Base-by-base conservation (phyloP, 1,140 invertebrate genomes). In the Cyclargus thomasi region DNA sequence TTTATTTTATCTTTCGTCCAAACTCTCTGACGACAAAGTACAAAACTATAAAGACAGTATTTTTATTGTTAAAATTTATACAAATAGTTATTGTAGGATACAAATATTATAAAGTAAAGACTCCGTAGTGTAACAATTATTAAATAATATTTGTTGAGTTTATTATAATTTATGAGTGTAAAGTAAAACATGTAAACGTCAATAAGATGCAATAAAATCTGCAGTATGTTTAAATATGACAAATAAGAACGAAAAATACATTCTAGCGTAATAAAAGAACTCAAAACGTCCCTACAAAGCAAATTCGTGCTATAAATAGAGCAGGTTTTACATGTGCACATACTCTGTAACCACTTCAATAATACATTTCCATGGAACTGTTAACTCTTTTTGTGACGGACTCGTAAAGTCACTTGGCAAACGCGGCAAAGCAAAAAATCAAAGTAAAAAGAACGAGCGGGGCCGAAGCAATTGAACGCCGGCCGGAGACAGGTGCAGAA, bases 1-100 rank as follows among this genome's bases (percentile, higher is more conserved):
- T 74, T 75, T 77, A 72, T 68, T 67, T 69, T 64, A 57, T 59
- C 18, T 59, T 57, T 59, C 21, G 55, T 59, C 3, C 39, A 47
- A 47, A 47, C 6, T 47, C 39, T 7, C 10, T 47, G 10, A 47
- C 39, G 39, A 47, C 39, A 16, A 47, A 47, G 39, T 47, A 11
- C 39, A 47, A 47, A 2, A 47, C 6, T 29, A 29, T 3, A 29
- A 29, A 23, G 23, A 6, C 1, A 29, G 0, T 29, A 29, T 29
- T 29, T 29, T 29, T 29, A 4, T 29, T 29, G 5, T 29, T 29
- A 4, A 7, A 0, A 7, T 29, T 29, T 7, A 7, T 29, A 29
- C 1, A 29, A 8, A 7, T 8, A 14, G 39, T 47, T 47, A 47
- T 47, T 11, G 14, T 47, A 8, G 10, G 14, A 47, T 8, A 14